Base-by-base conservation (phyloP, 1,140 invertebrate species). In the Subanguina moxae region DNA sequence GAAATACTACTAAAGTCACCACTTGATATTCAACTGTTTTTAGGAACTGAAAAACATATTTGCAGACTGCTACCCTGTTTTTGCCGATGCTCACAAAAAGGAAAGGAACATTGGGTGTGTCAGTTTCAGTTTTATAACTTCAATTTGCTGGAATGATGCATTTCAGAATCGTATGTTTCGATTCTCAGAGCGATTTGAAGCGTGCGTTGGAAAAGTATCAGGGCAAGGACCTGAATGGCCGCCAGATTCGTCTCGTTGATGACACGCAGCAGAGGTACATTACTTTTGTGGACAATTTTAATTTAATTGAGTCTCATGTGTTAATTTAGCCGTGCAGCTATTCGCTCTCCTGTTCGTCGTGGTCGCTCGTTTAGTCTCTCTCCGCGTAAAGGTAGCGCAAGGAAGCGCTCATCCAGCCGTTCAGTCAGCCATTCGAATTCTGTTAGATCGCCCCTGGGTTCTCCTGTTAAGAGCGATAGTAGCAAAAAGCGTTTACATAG, bases 21-120 rank as follows among this genome's bases (percentile, higher is more conserved):
- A n/a, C n/a, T n/a, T 38, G 11, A 38, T 5, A 3, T 38, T 38
- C 32, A 5, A 38, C 11, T 38, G 32, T 38, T 38, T 38, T 38
- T 38, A 38, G 32, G 32, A 38, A 85, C 87, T 98, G 82, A 98
- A 98, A 87, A 94, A 98, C 86, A 94, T 93, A 83, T 97, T 98
- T 94, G 89, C 94, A 82, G 91, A 95, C 80, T 94, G 94, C 65
- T 94, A 97, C 87, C 94, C 97, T 3, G 97, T 94, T 43, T 98
- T 96, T 84, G 95, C 95, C 74, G 94, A 98, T 89, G 94, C 94
- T 21, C 94, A 97, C 82, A 95, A 96, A 83, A 90, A 93, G 80
- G 88, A 90, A 63, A 88, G 90, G 76, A 96, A 97, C 87, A 93
- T 97, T 88, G 94, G 93, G 93, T 97, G 85, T 88, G 88, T 5